Percentiles rank a stretch among this genome's conserved stretches.
Conservation (phyloP, 2,888 invertebrate species). For the Creontiades dilutus region DNA sequence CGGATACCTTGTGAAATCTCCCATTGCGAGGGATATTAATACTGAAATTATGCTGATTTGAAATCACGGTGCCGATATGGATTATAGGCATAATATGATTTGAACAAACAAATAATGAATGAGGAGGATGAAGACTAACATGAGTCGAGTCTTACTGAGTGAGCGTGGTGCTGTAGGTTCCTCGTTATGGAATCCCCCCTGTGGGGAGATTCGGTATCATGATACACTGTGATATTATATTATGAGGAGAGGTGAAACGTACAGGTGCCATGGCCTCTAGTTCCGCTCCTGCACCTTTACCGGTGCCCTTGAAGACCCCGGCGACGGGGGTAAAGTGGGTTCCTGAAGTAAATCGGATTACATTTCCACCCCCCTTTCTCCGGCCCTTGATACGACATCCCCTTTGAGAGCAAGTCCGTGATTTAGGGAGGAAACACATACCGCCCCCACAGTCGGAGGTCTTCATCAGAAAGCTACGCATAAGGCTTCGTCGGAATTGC, state of each 20-base stretch:
- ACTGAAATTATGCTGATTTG: too few relatives aligned
- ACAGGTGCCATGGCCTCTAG: conserved; percentile 15
- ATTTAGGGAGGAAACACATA: conserved; percentile 42
- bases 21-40: too few relatives aligned
- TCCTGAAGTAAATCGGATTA: conserved; percentile 25
- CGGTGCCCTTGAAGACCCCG: background rate
- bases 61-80: too few relatives aligned
- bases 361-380: background rate
- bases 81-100: too few relatives aligned
- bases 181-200: background rate
- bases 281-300: conserved; percentile 7
- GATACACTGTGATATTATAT: conserved; percentile 20
- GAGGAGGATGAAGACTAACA: too few relatives aligned
- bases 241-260: background rate
- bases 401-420: conserved; percentile 39
- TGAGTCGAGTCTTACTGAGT: too few relatives aligned
- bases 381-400: background rate
- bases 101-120: too few relatives aligned
- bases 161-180: background rate
- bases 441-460: background rate
- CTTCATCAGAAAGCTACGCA: conserved; percentile 31
- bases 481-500: background rate
- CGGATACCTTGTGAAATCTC: too few relatives aligned
- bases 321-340: background rate
- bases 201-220: background rate